A percentile compares a stretch with the other conserved stretches of the same genome.
These are phyloP conservation scores for Phoeniculus purpureus DNA, from an alignment of 2,797 vertebrate genomes.

Conservation along the genomic window DNA sequence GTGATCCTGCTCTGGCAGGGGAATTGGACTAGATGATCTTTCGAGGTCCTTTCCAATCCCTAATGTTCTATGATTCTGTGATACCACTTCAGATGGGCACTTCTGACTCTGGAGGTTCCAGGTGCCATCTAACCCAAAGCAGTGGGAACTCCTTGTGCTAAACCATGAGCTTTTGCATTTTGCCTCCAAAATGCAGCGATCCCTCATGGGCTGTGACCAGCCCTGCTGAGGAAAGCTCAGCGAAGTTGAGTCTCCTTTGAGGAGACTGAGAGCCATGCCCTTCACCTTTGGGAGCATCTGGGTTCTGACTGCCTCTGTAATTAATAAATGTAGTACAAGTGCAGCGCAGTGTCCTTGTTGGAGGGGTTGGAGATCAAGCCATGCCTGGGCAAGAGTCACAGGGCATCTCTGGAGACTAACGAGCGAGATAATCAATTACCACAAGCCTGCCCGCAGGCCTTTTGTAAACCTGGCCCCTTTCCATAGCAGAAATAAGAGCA, in stretches of 20 bases:
- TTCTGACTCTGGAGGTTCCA: not conserved
- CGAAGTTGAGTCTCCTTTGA: not conserved
- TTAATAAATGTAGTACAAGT: not conserved
- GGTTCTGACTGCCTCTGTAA: not conserved
- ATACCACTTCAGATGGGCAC: not conserved
- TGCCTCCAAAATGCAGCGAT: not conserved
- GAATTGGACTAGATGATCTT: no score
- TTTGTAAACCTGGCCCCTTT: constrained; percentile 11
- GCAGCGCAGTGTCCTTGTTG: not conserved
- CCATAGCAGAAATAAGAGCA: constrained; percentile 39
- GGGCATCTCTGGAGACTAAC: not conserved
- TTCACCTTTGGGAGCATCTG: not conserved
- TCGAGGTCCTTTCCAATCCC: not conserved
- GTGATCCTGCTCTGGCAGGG: no score
- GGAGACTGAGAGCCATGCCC: accelerated
- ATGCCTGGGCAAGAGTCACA: not conserved
- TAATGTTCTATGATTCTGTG: not conserved
- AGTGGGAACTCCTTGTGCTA: accelerated
- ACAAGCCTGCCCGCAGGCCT: not conserved
- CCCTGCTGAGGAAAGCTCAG: not conserved
- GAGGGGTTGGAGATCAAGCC: not conserved
- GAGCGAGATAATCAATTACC: constrained; percentile 34
- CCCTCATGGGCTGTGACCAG: not conserved
- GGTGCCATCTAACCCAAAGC: not conserved
- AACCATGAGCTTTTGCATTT: not conserved